Conservation (phyloP, 2,797 vertebrate species). For the Cetoscarus ocellatus region DNA sequence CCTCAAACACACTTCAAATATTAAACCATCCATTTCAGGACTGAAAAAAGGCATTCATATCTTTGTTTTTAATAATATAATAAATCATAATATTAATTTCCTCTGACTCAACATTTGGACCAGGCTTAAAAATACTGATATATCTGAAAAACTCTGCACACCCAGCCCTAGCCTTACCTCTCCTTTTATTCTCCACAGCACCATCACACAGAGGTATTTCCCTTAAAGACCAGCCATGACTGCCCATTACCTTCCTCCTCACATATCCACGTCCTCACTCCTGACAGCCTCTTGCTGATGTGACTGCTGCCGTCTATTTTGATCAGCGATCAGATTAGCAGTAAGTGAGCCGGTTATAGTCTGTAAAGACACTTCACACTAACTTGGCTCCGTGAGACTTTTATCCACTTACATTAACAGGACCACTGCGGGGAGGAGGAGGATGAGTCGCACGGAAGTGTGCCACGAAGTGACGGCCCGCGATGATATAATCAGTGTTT, state of each 20-base stretch:
- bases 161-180: slow-evolving; percentile 45
- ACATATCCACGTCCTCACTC: slow-evolving; percentile 8
- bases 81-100: too few species aligned
- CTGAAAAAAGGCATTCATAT: too few species aligned
- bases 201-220: slow-evolving; percentile 43
- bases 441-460: background rate
- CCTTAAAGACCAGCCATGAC: slow-evolving; percentile 1
- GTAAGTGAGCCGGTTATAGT: slow-evolving; percentile 60
- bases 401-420: slow-evolving; percentile 57
- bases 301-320: slow-evolving; percentile 21
- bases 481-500: slow-evolving; percentile 22
- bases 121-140: too few species aligned
- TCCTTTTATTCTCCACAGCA: slow-evolving; percentile 71
- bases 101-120: too few species aligned
- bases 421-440: background rate
- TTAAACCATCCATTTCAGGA: too few species aligned
- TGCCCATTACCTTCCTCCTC: background rate
- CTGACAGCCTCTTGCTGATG: slow-evolving; percentile 12
- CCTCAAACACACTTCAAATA: too few species aligned
- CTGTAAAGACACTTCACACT: slow-evolving; percentile 18
- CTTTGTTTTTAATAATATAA: too few species aligned
- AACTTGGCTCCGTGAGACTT: slow-evolving; percentile 29
- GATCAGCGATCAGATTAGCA: slow-evolving; percentile 67
- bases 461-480: slow-evolving; percentile 2
- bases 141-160: too few species aligned